A percentile compares a stretch with the other conserved stretches of the same genome.
Evolutionary conservation across 1,140 invertebrate species (phyloP).

Genomic region (Calephelis nemesis): DNA sequence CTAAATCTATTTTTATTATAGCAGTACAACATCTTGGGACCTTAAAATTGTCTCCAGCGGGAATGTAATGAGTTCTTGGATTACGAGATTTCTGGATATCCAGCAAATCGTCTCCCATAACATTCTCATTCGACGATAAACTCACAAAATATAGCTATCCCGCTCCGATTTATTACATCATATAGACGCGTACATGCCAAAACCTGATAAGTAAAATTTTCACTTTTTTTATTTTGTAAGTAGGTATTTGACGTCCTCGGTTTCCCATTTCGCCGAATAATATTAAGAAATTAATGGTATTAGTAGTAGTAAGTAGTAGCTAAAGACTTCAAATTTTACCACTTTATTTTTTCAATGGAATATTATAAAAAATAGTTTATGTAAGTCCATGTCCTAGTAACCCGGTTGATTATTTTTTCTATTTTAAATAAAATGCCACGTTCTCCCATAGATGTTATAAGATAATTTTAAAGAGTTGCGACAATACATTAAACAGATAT

Average conservation of each 20-base stretch:
- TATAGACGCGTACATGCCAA: background rate
- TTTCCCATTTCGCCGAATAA: too few species aligned
- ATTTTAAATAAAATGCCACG: too few species aligned
- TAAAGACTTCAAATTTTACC: too few species aligned
- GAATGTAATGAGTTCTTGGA: slow-evolving; percentile 4
- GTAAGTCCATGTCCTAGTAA: too few species aligned
- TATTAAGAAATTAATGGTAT: too few species aligned
- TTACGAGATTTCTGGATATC: slow-evolving; percentile 8
- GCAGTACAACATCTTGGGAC: background rate
- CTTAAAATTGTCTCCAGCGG: slow-evolving; percentile 2
- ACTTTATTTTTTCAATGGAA: too few species aligned
- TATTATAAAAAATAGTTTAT: too few species aligned
- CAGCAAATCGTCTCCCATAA: slow-evolving; percentile 3
- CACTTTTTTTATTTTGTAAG: background rate
- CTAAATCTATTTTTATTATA: background rate
- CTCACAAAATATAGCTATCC: background rate
- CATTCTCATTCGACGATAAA: background rate
- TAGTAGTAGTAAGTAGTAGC: too few species aligned
- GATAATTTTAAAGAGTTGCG: too few species aligned
- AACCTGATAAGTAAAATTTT: background rate
- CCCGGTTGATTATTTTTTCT: too few species aligned
- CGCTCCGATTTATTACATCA: background rate
- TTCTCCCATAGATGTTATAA: too few species aligned
- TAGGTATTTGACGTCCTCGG: background rate
- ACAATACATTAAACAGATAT: too few species aligned